phyloP scores from a whole-genome alignment of 2,888 invertebrate species.

The Neuroscelio doddi region DNA sequence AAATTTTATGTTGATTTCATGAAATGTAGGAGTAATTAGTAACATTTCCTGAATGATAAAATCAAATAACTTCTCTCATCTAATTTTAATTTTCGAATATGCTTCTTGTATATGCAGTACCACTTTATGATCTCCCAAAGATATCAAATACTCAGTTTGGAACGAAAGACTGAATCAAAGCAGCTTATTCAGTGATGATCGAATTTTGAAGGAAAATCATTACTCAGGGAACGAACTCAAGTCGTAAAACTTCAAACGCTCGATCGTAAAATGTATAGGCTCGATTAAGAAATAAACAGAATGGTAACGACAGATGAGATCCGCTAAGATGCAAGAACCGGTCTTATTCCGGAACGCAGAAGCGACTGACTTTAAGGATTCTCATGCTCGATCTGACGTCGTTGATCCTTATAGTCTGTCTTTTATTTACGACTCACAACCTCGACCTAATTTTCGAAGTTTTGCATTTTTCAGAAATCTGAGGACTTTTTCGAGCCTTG shows the following conservation, averaged over 20 bases:
- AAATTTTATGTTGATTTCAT: no score
- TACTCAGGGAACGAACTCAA: not conserved
- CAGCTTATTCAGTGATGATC: conserved; percentile 3
- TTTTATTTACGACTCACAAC: conserved; percentile 1
- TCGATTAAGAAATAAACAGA: conserved; percentile 19
- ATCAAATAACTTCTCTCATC: no score
- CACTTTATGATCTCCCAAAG: no score
- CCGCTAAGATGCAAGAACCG: conserved; percentile 10
- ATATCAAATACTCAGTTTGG: no score
- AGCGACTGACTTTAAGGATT: conserved; percentile 10
- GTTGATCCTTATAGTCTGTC: not conserved
- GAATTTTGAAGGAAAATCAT: conserved; percentile 3
- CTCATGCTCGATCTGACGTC: conserved; percentile 4
- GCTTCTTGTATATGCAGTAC: no score
- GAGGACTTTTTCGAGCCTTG: no score
- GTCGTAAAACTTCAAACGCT: conserved; percentile 14
- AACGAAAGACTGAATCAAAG: no score
- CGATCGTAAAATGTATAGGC: conserved; percentile 14
- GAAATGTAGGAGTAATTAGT: no score
- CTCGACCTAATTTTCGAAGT: conserved; percentile 1
- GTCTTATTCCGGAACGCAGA: conserved; percentile 2
- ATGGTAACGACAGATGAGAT: conserved; percentile 19
- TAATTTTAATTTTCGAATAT: no score
- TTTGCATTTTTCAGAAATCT: not conserved
- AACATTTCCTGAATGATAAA: no score